Percentiles rank a stretch among this genome's conserved stretches.
phyloP scores from a whole-genome alignment of 2,888 invertebrate genomes.

The Tenodera sinensis region DNA sequence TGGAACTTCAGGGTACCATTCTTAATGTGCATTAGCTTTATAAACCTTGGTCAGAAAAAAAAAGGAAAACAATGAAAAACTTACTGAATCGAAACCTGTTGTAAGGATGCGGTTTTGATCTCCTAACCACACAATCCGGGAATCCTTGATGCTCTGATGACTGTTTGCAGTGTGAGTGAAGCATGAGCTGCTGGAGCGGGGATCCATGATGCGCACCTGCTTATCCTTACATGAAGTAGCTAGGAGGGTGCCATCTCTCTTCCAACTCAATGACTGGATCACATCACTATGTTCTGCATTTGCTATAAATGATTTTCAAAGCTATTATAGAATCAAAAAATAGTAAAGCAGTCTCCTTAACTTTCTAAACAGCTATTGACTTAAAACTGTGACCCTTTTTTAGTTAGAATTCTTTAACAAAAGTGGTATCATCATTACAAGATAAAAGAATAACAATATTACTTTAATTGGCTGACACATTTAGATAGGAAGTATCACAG shows the following conservation, averaged over 20 bases:
- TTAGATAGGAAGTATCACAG: no score
- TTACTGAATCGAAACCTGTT: conserved; percentile 77
- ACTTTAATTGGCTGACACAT: no score
- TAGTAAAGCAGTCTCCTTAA: no score
- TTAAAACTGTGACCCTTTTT: no score
- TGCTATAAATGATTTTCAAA: conserved; percentile 43
- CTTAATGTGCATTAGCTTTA: no score
- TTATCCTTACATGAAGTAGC: conserved; percentile 92
- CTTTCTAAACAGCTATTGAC: no score
- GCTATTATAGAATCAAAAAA: neutral
- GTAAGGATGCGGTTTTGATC: conserved; percentile 78
- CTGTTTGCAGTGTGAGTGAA: conserved; percentile 57
- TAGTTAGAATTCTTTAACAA: no score
- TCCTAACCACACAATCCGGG: conserved; percentile 86
- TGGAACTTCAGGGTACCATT: no score
- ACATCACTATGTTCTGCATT: conserved; percentile 76
- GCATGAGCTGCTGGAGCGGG: conserved; percentile 57
- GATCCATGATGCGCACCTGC: conserved; percentile 81
- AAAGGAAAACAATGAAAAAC: conserved; percentile 30
- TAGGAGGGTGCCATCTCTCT: conserved; percentile 74
- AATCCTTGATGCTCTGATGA: conserved; percentile 89
- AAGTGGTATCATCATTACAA: no score
- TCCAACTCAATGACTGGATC: conserved; percentile 88
- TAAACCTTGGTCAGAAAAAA: neutral
- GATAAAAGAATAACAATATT: no score